Base-by-base conservation (phyloP, 2,113 vertebrate species). In the Platichthys stellatus region DNA sequence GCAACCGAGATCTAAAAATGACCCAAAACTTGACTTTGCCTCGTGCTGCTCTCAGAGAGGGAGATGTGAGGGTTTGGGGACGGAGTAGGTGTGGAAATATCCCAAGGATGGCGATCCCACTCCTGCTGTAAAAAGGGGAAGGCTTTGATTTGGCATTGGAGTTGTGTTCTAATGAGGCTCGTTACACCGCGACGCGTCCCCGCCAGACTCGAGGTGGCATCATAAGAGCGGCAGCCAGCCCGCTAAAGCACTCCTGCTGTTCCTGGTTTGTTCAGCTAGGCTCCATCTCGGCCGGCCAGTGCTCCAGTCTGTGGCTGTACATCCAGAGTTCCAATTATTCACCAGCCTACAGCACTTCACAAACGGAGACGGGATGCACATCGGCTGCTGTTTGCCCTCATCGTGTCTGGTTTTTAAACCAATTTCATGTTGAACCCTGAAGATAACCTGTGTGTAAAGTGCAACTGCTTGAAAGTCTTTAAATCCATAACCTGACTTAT, bases 121-220 rank as follows among this genome's bases (percentile, higher is more conserved):
- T 84, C 78, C 53, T 73, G 59, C 65, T 86, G 68, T 69, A 68
- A 83, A 82, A 86, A 72, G 24, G 75, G 67, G 72, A 87, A 88
- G 60, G 20, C 88, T 90, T 89, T 93, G 89, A 90, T 83, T 83
- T 81, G 75, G 24, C 40, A 3, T 83, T 75, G 79, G 77, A 82
- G 86, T 75, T 80, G 77, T 80, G 87, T 86, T 86, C 86, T 93
- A 88, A 91, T 92, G 86, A 89, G 87, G 77, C 69, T 83, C 38
- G 84, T 89, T 88, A 86, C 85, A 73, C 72, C 35, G 84, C 68
- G 61, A 87, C 82, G 76, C 74, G 76, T 87, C 88, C 76, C 78
- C 66, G 78, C 82, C 89, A 90, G 84, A 86, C 74, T 70, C 68
- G 86, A 85, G 90, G 85, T 87, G 87, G 83, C 84, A 87, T 91